Evolutionary conservation across 2,113 vertebrate genomes (phyloP).

Genomic region (Oncorhynchus clarkii): DNA sequence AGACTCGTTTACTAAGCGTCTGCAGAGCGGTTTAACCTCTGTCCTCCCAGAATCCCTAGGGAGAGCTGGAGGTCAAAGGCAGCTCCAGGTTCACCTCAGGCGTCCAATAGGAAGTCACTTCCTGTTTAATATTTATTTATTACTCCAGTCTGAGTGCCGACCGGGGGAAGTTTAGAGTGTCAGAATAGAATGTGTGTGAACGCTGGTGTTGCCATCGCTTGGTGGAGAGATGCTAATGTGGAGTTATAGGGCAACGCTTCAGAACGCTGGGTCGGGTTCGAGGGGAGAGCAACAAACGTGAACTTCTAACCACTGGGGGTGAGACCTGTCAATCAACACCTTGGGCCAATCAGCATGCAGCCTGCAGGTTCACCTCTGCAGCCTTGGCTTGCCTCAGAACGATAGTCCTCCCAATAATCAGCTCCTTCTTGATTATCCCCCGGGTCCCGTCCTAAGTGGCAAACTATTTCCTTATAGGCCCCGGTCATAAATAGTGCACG

Average conservation of each 20-base stretch:
- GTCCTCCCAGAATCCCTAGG: no score
- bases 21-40: neutral
- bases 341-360: conserved; percentile 53
- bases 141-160: conserved; percentile 41
- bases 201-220: conserved; percentile 12
- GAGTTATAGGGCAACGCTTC: conserved; percentile 28
- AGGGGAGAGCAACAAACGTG: conserved; percentile 15
- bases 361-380: conserved; percentile 20
- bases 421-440: no score
- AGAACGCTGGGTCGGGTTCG: conserved; percentile 48
- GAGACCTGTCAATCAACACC: conserved; percentile 61
- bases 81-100: neutral
- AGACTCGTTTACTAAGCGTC: no score
- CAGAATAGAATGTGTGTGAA: conserved; percentile 51
- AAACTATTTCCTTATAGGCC: no score
- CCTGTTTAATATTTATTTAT: conserved; percentile 49
- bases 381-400: no score
- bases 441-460: no score
- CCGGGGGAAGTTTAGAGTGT: conserved; percentile 10
- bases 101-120: neutral
- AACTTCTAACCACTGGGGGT: conserved; percentile 49
- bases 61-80: no score
- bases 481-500: no score
- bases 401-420: no score
- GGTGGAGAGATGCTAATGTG: conserved; percentile 52